Base-by-base conservation (phyloP, 2,888 invertebrate species). In the Apotomis turbidana region DNA sequence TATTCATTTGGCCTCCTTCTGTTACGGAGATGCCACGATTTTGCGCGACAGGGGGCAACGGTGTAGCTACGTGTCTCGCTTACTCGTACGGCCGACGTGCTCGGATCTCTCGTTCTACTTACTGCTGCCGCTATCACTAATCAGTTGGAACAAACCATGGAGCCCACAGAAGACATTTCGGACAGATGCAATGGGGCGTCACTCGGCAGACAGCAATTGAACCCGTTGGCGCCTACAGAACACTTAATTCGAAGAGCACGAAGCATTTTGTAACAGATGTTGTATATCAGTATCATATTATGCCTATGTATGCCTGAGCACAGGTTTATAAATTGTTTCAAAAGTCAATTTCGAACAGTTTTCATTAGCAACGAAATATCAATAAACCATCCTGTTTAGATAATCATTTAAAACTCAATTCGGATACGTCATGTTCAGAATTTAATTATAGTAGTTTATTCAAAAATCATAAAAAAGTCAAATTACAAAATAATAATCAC, bases 261-360 rank as follows among this genome's bases (percentile, higher is more conserved):
- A 10, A 49, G 10, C 64, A 64, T 64, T 13, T 64, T 64, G 64
- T 15, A 6, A 38, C 15, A 64, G 6, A 64, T 41, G 13, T 5
- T 2, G 13, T 64, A 64, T 44, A 64, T 41, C 54, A 64, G 27
- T 64, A 52, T 54, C 54, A 64, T 27, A 27, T 27, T 27, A 27
- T 27, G 27, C 27, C 27, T 41, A 41, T 41, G 41, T 41, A 4
- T 41, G 41, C 41, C 41, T 41, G 6, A 41, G 6, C 2, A 27
- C 27, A 27, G 27, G 27, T 27, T 27, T 2, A 27, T 27, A 27
- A 27, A 27, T 27, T 27, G 27, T 10, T 58, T 4, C 4, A 0
- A 58, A 58, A 36, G 5, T 44, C 44, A 44, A 8, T 44, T 44
- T 44, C 8, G 44, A 44, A 44, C 6, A 6, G 8, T 44, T 44